A percentile compares a stretch with the other conserved stretches of the same genome.
Evolutionary conservation across 53 echinoderm and acorn worm species (phyloP).

Genomic region (Hippasteria phrygiana): DNA sequence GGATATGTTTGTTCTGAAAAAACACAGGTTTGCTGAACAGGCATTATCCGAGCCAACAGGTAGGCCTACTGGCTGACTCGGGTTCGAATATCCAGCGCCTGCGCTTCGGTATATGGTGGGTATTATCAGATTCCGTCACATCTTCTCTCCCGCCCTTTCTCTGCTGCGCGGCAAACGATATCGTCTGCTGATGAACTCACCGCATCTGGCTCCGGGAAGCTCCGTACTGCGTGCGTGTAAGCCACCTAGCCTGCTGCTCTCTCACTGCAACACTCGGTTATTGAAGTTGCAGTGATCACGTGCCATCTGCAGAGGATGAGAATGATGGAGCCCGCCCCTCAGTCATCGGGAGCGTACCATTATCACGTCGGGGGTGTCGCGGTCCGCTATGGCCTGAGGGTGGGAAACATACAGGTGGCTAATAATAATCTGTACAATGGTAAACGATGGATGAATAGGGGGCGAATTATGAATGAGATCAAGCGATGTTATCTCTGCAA

Average conservation of each 20-base stretch:
- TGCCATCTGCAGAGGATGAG: conserved; percentile 17
- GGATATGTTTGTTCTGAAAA: background rate
- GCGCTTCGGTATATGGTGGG: conserved; percentile 1
- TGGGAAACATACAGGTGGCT: conserved; percentile 53
- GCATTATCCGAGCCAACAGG: background rate
- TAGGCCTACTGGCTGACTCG: background rate
- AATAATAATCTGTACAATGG: conserved; percentile 40
- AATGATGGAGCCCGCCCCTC: conserved; percentile 42
- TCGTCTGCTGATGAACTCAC: conserved; percentile 26
- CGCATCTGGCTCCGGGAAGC: conserved; percentile 9
- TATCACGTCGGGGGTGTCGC: conserved; percentile 39
- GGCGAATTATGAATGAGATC: conserved; percentile 41
- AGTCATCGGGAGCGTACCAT: conserved; percentile 45
- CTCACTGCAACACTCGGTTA: background rate
- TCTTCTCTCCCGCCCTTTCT: conserved; percentile 19
- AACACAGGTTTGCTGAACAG: background rate
- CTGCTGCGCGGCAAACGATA: conserved; percentile 1
- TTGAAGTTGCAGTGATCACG: conserved; percentile 27
- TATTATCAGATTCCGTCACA: conserved; percentile 59
- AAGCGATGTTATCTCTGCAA: conserved; percentile 7
- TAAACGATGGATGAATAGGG: conserved; percentile 32
- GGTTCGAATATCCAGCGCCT: conserved; percentile 18
- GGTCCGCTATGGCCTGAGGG: conserved; percentile 11
- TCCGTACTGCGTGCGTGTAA: background rate
- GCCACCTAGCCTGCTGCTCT: background rate